Evolutionary conservation across 2,113 vertebrate genomes (phyloP), one percentile per base, ranked within the genome.

Genomic region (Thunnus maccoyii): DNA sequence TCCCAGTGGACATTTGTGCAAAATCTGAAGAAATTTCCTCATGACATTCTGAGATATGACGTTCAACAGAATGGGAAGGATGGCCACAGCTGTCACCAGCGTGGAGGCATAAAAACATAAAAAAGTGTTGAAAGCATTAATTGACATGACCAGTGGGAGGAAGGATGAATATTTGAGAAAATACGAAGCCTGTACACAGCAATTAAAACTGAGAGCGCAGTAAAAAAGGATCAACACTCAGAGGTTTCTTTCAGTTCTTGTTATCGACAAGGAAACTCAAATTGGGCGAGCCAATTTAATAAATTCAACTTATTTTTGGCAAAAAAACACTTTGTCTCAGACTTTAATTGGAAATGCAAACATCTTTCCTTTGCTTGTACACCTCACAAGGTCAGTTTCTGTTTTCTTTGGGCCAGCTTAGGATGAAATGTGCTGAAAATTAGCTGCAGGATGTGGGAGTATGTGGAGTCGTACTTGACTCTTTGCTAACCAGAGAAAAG

Each of bases 321-420:
- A 3, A 17, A 36, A 81, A 41, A 41, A 71, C 1, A 17, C 54
- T 48, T 67, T 16, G 46, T 78, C 32, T 73, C 48, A 18, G 63
- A 61, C 61, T 76, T 80, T 48, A 78, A 72, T 78, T 89, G 71
- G 69, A 87, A 86, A 80, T 30, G 56, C 56, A 80, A 57, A 48
- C 74, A 61, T 67, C 60, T 85, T 68, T 56, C 69, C 60, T 63
- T 70, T 17, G 48, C 12, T 13, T 75, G 62, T 69, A 46, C 80
- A 63, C 58, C 51, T 79, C 73, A 50, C 67, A 87, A 74, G 75
- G 78, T 79, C 75, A 80, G 22, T 56, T 48, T 80, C 5, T 74
- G 73, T 76, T 87, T 72, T 61, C 68, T 68, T 56, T 72, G 76
- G 64, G 32, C 22, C 11, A 0, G 57, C 13, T 73, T n/a, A 3